Conservation (phyloP, 1,140 invertebrate species). For the Camponotus pennsylvanicus region DNA sequence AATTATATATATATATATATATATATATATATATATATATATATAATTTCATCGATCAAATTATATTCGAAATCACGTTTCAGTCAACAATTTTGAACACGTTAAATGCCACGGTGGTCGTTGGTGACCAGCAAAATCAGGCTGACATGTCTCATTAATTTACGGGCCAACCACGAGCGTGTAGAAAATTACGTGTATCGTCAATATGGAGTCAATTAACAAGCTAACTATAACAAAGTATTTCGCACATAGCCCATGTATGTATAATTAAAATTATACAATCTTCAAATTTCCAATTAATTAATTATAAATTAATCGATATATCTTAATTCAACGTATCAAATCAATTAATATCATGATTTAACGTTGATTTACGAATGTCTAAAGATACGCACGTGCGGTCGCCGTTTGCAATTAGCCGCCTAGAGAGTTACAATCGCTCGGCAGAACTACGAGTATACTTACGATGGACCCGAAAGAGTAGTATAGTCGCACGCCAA, state of each 20-base stretch:
- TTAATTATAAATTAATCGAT: background rate
- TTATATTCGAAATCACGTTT: conserved; percentile 8
- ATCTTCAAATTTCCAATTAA: background rate
- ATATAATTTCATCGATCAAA: background rate
- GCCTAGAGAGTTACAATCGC: conserved; percentile 54
- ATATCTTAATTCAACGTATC: background rate
- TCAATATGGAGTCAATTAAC: background rate
- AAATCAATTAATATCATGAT: background rate
- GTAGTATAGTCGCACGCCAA: conserved; percentile 54
- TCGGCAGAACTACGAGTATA: conserved; percentile 63
- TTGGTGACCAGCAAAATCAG: background rate
- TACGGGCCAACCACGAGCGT: background rate
- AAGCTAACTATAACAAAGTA: background rate
- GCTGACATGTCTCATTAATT: conserved; percentile 24
- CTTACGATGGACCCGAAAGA: conserved; percentile 72
- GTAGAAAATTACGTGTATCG: background rate
- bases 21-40: background rate
- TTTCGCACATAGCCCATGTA: background rate
- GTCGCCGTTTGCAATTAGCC: conserved; percentile 43
- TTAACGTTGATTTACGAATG: background rate
- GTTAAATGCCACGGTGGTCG: conserved; percentile 7
- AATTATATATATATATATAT: too few relatives aligned
- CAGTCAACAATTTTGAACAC: conserved; percentile 2
- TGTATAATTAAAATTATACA: background rate
- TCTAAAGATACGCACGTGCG: background rate